Conservation (phyloP, 2,797 vertebrate species). For the Sylvia borin region DNA sequence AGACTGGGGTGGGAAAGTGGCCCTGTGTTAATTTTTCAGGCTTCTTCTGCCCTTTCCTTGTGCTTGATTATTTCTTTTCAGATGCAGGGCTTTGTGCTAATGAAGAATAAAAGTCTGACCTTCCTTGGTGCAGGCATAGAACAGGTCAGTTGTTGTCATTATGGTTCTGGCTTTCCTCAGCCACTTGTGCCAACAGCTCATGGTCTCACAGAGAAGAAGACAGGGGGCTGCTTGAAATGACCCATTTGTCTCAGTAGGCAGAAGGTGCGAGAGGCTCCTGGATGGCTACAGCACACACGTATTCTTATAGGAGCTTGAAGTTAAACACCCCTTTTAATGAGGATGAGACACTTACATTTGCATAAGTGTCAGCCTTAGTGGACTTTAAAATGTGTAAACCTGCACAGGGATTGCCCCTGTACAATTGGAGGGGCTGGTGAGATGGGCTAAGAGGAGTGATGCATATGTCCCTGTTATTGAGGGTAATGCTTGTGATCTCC, state of each 20-base stretch:
- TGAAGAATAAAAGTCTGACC: neutral
- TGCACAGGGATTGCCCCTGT: neutral
- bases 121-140: neutral
- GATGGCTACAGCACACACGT: rapidly evolving
- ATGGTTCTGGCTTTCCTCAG: neutral
- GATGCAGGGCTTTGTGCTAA: neutral
- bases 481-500: neutral
- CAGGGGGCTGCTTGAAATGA: neutral
- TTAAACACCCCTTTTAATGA: conserved; percentile 28
- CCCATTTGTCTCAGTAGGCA: neutral
- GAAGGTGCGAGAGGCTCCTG: neutral
- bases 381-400: conserved; percentile 7
- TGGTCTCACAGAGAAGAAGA: neutral
- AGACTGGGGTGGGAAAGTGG: neutral
- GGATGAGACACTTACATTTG: conserved; percentile 24
- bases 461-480: neutral
- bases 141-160: neutral
- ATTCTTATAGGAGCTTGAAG: neutral
- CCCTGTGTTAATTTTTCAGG: neutral
- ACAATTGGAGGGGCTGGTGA: neutral
- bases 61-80: neutral
- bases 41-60: neutral
- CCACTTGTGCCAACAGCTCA: neutral
- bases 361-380: conserved; percentile 2
- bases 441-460: neutral